Evolutionary conservation across 2,113 vertebrate species (phyloP), one percentile per base, ranked within the genome.

Genomic region (Siniperca knerii): DNA sequence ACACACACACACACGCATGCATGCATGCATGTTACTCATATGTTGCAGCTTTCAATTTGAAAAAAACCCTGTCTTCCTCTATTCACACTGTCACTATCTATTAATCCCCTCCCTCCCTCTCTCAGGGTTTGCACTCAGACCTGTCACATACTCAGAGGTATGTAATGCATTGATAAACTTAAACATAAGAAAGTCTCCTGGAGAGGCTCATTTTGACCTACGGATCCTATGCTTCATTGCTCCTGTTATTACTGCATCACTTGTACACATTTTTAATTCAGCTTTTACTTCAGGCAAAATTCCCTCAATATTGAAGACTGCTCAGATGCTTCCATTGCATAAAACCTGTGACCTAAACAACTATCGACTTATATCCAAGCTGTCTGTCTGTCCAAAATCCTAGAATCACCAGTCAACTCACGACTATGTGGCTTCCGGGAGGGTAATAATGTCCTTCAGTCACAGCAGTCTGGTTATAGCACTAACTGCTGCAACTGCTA

Each of bases 1-100:
- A 77, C 6, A 46, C 21, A 29, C 37, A 29, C 29, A 29, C 29
- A 40, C 40, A 48, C 29, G 42, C 46, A 54, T 20, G 73, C 6
- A 46, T 18, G 20, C 37, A 67, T 81, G 29, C 55, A 84, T 82
- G 71, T 61, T 15, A 6, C 16, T 82, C 69, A 67, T 37, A 40
- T 87, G 54, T 77, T 68, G 69, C 46, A 5, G 54, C 37, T 62
- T 57, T 60, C 54, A 18, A 77, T 54, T 72, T 37, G 50, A 72
- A 75, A 68, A 73, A 55, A 77, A 2, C n/a, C 16, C 29, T 2
- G 29, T 29, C 29, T 18, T 12, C 10, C 20, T 46, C 18, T 40
- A 64, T 82, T 71, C 42, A 65, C 35, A 2, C 52, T 82, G 64
- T 77, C 68, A 33, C 68, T 25, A n/a, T 85, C 66, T 68, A 62